Base-by-base conservation (phyloP, 1,140 invertebrate genomes). In the Teleopsis dalmanni region DNA sequence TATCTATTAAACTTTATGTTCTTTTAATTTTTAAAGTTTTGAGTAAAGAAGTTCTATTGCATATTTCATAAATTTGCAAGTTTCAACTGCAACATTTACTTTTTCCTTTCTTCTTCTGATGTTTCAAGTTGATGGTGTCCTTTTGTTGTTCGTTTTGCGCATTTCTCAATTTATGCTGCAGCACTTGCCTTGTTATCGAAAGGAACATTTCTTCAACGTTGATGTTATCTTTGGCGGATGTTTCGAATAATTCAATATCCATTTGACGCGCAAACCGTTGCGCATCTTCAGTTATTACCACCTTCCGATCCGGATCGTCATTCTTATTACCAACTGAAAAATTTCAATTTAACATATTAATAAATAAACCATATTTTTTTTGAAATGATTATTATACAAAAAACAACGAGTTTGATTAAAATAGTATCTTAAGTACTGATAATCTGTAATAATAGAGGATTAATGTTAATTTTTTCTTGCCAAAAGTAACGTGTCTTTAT, bases 161-260 rank as follows among this genome's bases (percentile, higher is more conserved):
- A 48, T 52, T 58, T 48, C 64, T 61, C 50, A 69, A 56, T 56
- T 71, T 71, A 42, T 70, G 67, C 27, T 62, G 53, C 13, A 71
- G 50, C 46, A 79, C 77, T 74, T 79, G 78, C 73, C 78, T 74
- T 53, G 81, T 83, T 53, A 84, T 79, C 62, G 80, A 88, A 78
- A 81, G 71, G 64, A 83, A 81, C 81, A 87, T 86, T 78, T 98
- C 93, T 78, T 98, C 95, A 44, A 99, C 95, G 78, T 98, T 98
- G 57, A 94, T 87, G 74, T 98, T 98, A 68, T 98, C 92, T 78
- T 98, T 98, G 65, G 96, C 95, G 71, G 93, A 97, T 56, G 96
- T 98, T 77, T 99, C 96, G 76, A 95, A 98, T 47, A 98, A 75
- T 60, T 91, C 85, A 68, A 99, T 97, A 52, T 85, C 85, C 91